A percentile compares a stretch with the other conserved stretches of the same genome.
Evolutionary conservation across 2,888 invertebrate genomes (phyloP).

Genomic region (Fragum sueziense): DNA sequence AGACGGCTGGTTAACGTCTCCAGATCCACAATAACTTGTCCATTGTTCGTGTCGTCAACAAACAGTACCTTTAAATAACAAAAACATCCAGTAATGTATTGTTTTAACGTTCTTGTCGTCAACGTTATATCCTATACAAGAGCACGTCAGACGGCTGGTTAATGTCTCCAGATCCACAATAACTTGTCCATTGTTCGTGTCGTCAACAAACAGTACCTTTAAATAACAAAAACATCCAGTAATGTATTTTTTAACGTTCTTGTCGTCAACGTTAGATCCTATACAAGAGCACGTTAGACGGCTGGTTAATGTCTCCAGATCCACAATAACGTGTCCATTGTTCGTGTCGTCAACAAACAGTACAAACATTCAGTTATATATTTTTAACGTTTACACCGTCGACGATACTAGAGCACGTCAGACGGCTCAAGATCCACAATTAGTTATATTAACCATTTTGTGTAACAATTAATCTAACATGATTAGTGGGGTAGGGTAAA

Average conservation of each 20-base stretch:
- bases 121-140: conserved; percentile 19
- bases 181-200: conserved; percentile 52
- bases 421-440: no score
- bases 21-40: conserved; percentile 41
- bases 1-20: conserved; percentile 43
- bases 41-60: conserved; percentile 47
- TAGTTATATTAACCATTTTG: no score
- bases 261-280: no score
- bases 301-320: conserved; percentile 43
- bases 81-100: no score
- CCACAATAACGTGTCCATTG: conserved; percentile 51
- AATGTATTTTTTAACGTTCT: no score
- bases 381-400: no score
- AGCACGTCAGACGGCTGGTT: conserved; percentile 33
- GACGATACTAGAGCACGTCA: no score
- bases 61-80: conserved; percentile 32
- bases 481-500: no score
- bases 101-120: no score
- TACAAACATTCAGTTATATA: no score
- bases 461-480: no score
- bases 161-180: conserved; percentile 42
- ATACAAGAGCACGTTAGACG: no score
- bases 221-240: neutral
- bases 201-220: conserved; percentile 37
- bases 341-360: conserved; percentile 39